Evolutionary conservation across 2,113 vertebrate species (phyloP).

Genomic region (Triplophysa dalaica): DNA sequence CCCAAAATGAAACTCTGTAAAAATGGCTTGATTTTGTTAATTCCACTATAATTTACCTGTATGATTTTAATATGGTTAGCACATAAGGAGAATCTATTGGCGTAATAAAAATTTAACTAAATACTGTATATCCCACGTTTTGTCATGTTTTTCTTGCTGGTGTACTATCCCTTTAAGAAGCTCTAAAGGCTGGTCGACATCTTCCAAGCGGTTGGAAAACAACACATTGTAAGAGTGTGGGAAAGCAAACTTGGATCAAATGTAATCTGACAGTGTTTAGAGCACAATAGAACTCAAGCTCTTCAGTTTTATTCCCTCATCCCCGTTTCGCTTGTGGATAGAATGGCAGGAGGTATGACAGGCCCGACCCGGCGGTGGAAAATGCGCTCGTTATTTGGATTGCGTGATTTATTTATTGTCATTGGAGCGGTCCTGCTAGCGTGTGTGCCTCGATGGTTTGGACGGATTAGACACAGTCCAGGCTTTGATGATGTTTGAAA

Average conservation of each 20-base stretch:
- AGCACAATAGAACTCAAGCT: constrained; percentile 28
- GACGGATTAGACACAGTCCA: constrained; percentile 33
- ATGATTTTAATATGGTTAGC: too few relatives aligned
- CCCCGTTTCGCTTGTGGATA: constrained; percentile 25
- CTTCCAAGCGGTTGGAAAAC: constrained; percentile 6
- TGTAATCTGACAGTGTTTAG: constrained; percentile 34
- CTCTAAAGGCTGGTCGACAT: constrained; percentile 9
- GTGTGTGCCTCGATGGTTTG: constrained; percentile 20
- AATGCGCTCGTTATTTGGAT: constrained; percentile 33
- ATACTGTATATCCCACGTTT: too few relatives aligned
- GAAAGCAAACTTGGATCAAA: constrained; percentile 36
- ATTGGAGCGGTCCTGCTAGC: constrained; percentile 8
- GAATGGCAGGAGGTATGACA: constrained; percentile 1
- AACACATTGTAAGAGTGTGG: constrained; percentile 39
- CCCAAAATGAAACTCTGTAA: too few relatives aligned
- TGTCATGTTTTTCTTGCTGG: constrained; percentile 50
- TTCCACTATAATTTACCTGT: too few relatives aligned
- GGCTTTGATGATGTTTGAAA: constrained; percentile 45
- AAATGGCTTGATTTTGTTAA: too few relatives aligned
- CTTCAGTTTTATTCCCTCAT: neutral
- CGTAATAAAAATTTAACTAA: too few relatives aligned
- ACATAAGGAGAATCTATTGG: too few relatives aligned
- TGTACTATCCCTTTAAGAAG: constrained; percentile 55
- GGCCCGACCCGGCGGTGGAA: constrained; percentile 20
- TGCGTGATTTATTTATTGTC: constrained; percentile 29